Evolutionary conservation across 1,140 invertebrate species (phyloP).

Genomic region (Periplaneta americana): DNA sequence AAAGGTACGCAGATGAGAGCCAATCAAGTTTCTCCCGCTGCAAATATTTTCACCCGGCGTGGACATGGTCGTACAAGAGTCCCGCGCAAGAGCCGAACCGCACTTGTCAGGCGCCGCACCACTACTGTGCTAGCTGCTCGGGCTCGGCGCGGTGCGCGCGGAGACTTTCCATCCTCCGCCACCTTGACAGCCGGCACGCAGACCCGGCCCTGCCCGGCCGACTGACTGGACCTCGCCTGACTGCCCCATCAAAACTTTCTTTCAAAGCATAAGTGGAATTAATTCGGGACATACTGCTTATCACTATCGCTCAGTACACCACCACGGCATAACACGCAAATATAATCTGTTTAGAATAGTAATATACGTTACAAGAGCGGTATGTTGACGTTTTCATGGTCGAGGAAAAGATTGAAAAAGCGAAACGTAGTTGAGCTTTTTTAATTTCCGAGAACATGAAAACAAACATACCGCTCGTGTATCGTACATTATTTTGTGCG

Average conservation of each 20-base stretch:
- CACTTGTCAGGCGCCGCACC: background rate
- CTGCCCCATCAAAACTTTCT: background rate
- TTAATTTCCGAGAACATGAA: too few species aligned
- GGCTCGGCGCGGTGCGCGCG: background rate
- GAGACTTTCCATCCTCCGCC: background rate
- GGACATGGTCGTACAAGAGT: background rate
- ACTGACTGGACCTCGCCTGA: background rate
- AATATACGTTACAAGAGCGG: too few species aligned
- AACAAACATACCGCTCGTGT: too few species aligned
- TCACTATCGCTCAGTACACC: too few species aligned
- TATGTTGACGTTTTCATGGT: too few species aligned
- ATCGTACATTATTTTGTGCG: too few species aligned
- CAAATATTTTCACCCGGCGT: background rate
- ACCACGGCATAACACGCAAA: too few species aligned
- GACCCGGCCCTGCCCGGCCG: background rate
- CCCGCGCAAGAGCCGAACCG: background rate
- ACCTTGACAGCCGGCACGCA: background rate
- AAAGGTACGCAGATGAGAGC: background rate
- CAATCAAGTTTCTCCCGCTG: background rate
- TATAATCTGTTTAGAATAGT: too few species aligned
- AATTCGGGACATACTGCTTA: background rate
- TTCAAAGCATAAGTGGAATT: background rate
- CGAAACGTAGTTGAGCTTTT: too few species aligned
- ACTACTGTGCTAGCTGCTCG: background rate
- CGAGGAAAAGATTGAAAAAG: too few species aligned